These are phyloP conservation scores for Tenthredo mesomela DNA, from an alignment of 2,888 invertebrate genomes.

Conservation along the genomic window DNA sequence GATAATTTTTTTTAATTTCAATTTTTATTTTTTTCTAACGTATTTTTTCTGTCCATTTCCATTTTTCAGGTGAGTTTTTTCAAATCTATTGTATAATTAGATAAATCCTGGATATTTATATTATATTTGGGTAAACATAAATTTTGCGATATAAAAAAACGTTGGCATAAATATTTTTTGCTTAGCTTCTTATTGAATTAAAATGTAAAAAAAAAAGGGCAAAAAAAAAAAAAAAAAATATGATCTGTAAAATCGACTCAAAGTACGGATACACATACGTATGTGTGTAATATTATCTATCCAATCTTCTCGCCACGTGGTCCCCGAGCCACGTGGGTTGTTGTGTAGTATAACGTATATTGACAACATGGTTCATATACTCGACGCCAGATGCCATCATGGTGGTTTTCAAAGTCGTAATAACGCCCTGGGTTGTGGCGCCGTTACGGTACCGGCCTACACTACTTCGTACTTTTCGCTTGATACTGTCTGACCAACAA, in stretches of 20 bases:
- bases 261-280: not conserved
- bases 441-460: conserved; percentile 45
- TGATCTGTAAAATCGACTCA: not conserved
- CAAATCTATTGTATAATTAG: not conserved
- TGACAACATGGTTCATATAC: conserved; percentile 39
- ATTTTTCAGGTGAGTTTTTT: too few relatives aligned
- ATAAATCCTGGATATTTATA: not conserved
- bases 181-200: not conserved
- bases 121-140: too few relatives aligned
- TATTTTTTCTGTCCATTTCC: too few relatives aligned
- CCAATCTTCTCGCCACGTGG: conserved; percentile 14
- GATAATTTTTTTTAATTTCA: not conserved
- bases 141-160: not conserved
- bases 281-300: not conserved
- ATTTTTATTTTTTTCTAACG: not conserved
- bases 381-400: conserved; percentile 61
- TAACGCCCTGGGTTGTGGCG: conserved; percentile 8
- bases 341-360: not conserved
- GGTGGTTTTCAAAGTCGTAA: not conserved
- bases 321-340: not conserved
- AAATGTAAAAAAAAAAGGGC: not conserved
- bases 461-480: conserved; percentile 33
- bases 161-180: not conserved
- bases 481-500: conserved; percentile 68
- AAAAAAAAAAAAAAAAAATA: not conserved